A percentile compares a stretch with the other conserved stretches of the same genome.
These are phyloP conservation scores for Morpho deidamia DNA, from an alignment of 2,888 invertebrate genomes.

Conservation along the genomic window DNA sequence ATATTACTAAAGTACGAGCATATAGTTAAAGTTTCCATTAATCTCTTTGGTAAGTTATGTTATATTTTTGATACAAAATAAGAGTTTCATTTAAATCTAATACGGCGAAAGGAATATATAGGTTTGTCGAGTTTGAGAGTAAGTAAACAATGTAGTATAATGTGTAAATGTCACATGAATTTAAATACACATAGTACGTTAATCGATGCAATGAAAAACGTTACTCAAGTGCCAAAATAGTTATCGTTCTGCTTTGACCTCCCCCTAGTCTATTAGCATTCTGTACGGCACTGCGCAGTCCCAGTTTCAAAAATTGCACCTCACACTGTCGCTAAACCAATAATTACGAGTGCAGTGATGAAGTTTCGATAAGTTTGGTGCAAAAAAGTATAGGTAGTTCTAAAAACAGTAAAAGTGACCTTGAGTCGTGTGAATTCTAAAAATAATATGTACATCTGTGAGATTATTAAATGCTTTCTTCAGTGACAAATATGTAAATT, in stretches of 20 bases:
- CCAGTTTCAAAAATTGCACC: constrained; percentile 29
- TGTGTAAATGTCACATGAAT: constrained; percentile 20
- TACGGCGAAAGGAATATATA: constrained; percentile 39
- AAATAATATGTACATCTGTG: constrained; percentile 5
- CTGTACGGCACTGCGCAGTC: constrained; percentile 41
- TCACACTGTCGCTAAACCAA: neutral
- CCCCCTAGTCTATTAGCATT: constrained; percentile 44
- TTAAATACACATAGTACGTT: constrained; percentile 8
- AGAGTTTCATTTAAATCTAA: constrained; percentile 9
- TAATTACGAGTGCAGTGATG: neutral
- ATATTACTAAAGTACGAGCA: constrained; percentile 1
- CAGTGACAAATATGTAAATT: neutral
- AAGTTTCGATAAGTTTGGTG: too few relatives aligned
- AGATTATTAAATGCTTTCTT: neutral
- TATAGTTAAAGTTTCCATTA: constrained; percentile 8
- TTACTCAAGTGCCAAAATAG: constrained; percentile 40
- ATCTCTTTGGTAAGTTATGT: constrained; percentile 46
- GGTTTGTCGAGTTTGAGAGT: neutral
- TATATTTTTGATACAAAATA: constrained; percentile 13
- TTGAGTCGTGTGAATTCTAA: constrained; percentile 15
- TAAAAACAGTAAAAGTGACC: constrained; percentile 5
- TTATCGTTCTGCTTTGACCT: constrained; percentile 54
- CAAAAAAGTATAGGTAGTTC: neutral
- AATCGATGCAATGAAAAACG: constrained; percentile 23
- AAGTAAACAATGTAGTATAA: constrained; percentile 17